Evolutionary conservation across 2,888 invertebrate species (phyloP).

Genomic region (Anthophora plumipes): DNA sequence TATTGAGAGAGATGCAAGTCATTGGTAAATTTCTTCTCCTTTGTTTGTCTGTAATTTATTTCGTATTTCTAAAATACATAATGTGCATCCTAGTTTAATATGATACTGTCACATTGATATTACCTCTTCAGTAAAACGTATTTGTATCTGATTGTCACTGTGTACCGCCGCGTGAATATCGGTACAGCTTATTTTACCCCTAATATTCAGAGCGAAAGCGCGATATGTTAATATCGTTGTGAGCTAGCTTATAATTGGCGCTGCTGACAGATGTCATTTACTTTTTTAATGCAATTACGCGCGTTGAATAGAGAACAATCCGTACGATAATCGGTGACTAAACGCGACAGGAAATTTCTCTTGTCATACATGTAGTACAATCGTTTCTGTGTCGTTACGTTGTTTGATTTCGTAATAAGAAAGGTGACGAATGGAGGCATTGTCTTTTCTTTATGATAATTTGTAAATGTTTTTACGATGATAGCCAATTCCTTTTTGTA

Average conservation of each 20-base stretch:
- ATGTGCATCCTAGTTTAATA: too few species aligned
- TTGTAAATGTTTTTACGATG: too few species aligned
- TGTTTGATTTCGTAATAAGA: neutral
- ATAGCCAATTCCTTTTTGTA: too few species aligned
- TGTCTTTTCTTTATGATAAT: too few species aligned
- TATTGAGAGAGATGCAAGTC: too few species aligned
- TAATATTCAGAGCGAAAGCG: conserved; percentile 14
- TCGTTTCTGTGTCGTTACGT: neutral
- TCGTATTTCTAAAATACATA: too few species aligned
- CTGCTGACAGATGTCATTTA: conserved; percentile 18
- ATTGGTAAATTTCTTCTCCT: too few species aligned
- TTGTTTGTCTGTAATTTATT: too few species aligned
- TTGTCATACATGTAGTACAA: neutral
- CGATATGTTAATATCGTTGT: conserved; percentile 30
- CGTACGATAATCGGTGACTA: neutral
- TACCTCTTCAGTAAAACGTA: neutral
- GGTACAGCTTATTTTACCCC: neutral
- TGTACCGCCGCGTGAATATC: neutral
- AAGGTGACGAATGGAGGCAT: too few species aligned
- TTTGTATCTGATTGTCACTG: neutral
- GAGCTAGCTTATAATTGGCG: neutral
- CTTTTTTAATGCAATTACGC: neutral
- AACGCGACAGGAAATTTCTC: neutral
- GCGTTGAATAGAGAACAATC: conserved; percentile 8
- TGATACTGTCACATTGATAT: neutral